Percentiles rank a stretch among this genome's conserved stretches.
These are phyloP conservation scores for Drosophila eugracilis DNA, from an alignment of 1,140 invertebrate genomes.

Conservation along the genomic window DNA sequence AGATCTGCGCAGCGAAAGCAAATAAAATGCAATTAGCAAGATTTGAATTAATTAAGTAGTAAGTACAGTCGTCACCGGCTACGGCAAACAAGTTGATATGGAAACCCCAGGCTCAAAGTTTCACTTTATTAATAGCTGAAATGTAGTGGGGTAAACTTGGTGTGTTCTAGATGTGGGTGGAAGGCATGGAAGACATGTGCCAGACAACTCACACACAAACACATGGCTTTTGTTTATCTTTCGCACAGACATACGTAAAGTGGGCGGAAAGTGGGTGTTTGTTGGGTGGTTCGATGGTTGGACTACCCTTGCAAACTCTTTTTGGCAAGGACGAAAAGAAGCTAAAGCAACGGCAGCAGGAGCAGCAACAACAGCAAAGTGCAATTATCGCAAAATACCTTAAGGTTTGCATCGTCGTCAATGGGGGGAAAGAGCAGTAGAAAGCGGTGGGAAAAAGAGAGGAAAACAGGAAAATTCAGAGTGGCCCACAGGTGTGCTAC, in stretches of 20 bases:
- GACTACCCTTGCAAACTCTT: slow-evolving; percentile 55
- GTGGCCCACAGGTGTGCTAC: slow-evolving; percentile 50
- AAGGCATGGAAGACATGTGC: slow-evolving; percentile 66
- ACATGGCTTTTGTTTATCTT: slow-evolving; percentile 74
- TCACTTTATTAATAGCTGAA: slow-evolving; percentile 25
- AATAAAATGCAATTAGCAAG: slow-evolving; percentile 82
- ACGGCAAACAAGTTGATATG: slow-evolving; percentile 24
- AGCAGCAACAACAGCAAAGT: slow-evolving; percentile 73
- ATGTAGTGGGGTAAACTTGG: slow-evolving; percentile 3
- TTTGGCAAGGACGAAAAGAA: slow-evolving; percentile 29
- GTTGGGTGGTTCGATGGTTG: background rate
- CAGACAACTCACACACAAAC: slow-evolving; percentile 48
- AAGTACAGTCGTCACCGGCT: slow-evolving; percentile 47
- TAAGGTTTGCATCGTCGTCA: slow-evolving; percentile 82
- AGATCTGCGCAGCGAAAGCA: slow-evolving; percentile 64
- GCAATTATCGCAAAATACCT: slow-evolving; percentile 83
- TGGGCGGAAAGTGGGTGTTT: background rate
- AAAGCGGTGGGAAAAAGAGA: background rate
- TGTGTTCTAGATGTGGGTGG: slow-evolving; percentile 1
- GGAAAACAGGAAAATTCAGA: slow-evolving; percentile 21
- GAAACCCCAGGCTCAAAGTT: slow-evolving; percentile 27
- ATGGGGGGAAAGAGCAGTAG: background rate
- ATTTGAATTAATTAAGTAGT: slow-evolving; percentile 79
- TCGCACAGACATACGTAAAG: slow-evolving; percentile 56
- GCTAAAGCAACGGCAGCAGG: slow-evolving; percentile 9